These are phyloP conservation scores for Drosophila pseudotalamancana DNA, from an alignment of 2,888 invertebrate species.

Conservation along the genomic window DNA sequence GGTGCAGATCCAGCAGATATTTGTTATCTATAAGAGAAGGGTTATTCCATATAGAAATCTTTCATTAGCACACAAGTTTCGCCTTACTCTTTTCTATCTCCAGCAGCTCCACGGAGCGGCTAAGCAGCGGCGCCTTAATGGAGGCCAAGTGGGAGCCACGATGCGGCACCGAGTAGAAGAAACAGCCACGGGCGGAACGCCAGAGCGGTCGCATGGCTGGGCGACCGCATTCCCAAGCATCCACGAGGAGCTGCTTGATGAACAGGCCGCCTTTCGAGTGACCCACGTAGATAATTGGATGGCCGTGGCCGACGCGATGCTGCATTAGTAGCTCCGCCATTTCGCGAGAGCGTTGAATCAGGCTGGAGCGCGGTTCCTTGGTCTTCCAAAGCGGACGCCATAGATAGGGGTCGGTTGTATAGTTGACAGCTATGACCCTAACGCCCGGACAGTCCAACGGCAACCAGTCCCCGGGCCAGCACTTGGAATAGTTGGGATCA, in stretches of 20 bases:
- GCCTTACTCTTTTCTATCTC: slow-evolving; percentile 91
- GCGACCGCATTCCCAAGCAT: slow-evolving; percentile 86
- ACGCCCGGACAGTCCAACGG: slow-evolving; percentile 90
- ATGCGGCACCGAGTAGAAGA: slow-evolving; percentile 96
- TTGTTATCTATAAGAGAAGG: slow-evolving; percentile 86
- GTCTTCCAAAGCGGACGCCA: slow-evolving; percentile 91
- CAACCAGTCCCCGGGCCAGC: slow-evolving; percentile 96
- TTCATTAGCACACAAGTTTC: rapidly evolving
- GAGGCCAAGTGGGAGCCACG: slow-evolving; percentile 91
- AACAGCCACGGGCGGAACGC: slow-evolving; percentile 87
- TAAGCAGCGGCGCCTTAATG: slow-evolving; percentile 89
- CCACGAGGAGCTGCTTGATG: slow-evolving; percentile 92
- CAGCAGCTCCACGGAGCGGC: slow-evolving; percentile 90
- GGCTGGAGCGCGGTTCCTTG: slow-evolving; percentile 87
- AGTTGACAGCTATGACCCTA: slow-evolving; percentile 92
- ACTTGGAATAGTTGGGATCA: slow-evolving; percentile 86
- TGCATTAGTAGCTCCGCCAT: slow-evolving; percentile 89
- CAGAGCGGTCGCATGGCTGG: slow-evolving; percentile 85
- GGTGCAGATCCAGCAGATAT: slow-evolving; percentile 88
- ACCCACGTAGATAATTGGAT: slow-evolving; percentile 92
- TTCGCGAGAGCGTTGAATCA: slow-evolving; percentile 89
- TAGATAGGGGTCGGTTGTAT: slow-evolving; percentile 91
- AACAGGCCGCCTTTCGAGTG: slow-evolving; percentile 94
- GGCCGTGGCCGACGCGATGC: slow-evolving; percentile 88
- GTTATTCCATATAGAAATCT: not conserved